Percentiles rank a stretch among this genome's conserved stretches.
Conservation (phyloP, 2,797 vertebrate genomes). For the Nannoperca obscura region DNA sequence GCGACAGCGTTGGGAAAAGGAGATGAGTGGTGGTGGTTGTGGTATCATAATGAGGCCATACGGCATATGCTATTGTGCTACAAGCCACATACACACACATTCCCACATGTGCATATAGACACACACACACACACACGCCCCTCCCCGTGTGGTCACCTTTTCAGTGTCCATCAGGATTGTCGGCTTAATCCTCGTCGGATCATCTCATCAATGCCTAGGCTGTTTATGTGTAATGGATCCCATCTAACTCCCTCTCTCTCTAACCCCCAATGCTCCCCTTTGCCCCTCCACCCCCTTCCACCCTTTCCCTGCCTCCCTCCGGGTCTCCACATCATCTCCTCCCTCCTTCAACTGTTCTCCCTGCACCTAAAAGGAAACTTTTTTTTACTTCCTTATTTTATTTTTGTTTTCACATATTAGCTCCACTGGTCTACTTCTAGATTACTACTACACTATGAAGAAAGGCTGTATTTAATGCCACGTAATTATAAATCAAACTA, state of each 20-base stretch:
- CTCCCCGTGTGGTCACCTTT: slow-evolving; percentile 83
- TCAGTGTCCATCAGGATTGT: slow-evolving; percentile 85
- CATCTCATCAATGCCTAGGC: slow-evolving; percentile 84
- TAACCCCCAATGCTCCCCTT: slow-evolving; percentile 6
- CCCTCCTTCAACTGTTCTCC: not conserved
- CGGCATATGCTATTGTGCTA: slow-evolving; percentile 60
- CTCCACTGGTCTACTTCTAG: not conserved
- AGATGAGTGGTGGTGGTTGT: not conserved
- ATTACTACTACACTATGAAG: not conserved
- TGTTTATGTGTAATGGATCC: slow-evolving; percentile 86
- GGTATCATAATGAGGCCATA: slow-evolving; percentile 51
- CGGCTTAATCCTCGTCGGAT: slow-evolving; percentile 82
- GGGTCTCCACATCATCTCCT: slow-evolving; percentile 3
- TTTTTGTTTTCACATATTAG: not conserved
- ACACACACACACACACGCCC: slow-evolving; percentile 40
- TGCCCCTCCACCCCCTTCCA: not conserved
- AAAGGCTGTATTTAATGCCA: not conserved
- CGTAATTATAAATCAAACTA: not conserved
- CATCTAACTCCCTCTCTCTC: slow-evolving; percentile 59
- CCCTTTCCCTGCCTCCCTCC: not conserved
- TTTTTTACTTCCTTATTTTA: not conserved
- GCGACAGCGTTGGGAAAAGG: slow-evolving; percentile 1
- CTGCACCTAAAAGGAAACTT: slow-evolving; percentile 14
- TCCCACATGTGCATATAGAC: slow-evolving; percentile 20
- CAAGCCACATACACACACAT: slow-evolving; percentile 21